phyloP scores from a whole-genome alignment of 1,140 invertebrate species.

The Pseudomyrmex concolor region DNA sequence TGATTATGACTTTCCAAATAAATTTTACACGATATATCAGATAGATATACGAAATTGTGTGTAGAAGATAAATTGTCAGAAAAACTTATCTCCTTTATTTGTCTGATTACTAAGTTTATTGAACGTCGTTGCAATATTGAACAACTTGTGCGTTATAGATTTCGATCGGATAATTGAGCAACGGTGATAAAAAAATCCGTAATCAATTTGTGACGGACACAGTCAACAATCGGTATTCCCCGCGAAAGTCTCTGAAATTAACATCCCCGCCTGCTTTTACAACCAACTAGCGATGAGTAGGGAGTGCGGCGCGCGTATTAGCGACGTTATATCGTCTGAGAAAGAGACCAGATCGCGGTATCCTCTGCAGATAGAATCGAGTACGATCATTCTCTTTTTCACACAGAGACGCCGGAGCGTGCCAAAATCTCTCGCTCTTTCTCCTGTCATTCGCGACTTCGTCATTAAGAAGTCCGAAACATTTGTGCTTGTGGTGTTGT shows the following conservation, averaged over 20 bases:
- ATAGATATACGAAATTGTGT: no score
- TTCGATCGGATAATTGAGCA: no score
- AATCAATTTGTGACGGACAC: no score
- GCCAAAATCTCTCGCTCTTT: background rate
- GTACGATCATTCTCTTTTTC: slow-evolving; percentile 48
- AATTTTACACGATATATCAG: slow-evolving; percentile 29
- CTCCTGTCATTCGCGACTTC: background rate
- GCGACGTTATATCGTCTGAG: slow-evolving; percentile 33
- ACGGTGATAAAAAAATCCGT: no score
- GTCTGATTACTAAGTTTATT: background rate
- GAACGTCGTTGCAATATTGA: no score
- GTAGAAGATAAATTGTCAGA: no score
- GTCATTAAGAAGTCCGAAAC: background rate
- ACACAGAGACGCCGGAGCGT: slow-evolving; percentile 52
- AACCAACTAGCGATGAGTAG: background rate
- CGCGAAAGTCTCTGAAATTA: slow-evolving; percentile 9
- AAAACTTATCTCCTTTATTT: background rate
- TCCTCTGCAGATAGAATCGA: slow-evolving; percentile 54
- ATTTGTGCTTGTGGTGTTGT: slow-evolving; percentile 23
- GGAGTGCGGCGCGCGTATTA: background rate
- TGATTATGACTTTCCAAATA: slow-evolving; percentile 2
- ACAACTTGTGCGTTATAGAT: no score
- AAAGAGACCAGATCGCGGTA: slow-evolving; percentile 31
- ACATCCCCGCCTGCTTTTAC: background rate
- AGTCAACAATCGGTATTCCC: background rate